Base-by-base conservation (phyloP, 2,888 invertebrate genomes). In the Rugalucina vietnamica region DNA sequence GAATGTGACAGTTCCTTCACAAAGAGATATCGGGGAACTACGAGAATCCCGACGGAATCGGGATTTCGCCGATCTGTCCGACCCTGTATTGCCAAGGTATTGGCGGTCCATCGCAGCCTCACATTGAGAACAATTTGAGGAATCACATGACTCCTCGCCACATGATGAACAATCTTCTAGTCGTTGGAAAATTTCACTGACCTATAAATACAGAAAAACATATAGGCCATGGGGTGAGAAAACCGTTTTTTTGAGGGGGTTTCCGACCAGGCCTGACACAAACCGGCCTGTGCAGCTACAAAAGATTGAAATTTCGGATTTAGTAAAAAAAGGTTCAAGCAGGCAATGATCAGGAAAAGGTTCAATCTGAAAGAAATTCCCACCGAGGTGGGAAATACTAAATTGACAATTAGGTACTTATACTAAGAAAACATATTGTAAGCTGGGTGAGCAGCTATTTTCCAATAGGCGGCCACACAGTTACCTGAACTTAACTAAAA, bases 111-210 rank as follows among this genome's bases (percentile, higher is more conserved):
- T 86, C 8, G 84, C 85, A 0, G 79, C 79, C 50, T 89, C 87
- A 21, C 87, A 89, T 4, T 84, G 81, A 5, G 87, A 84, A 78
- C 87, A 87, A 27, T 85, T 87, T 14, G 87, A 84, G 0, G 87
- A 82, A 79, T 89, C 89, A 37, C 87, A 89, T 18, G 82, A 82
- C 8, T 84, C 85, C 14, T 85, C 88, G 0, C 72, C 70, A 37
- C 85, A 85, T 5, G 82, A 84, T 12, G 81, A 82, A 14, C 76
- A 36, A 32, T 86, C 87, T 29, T 86, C 86, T 4, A 86, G 36
- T 29, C 70, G 71, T 54, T 78, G 65, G 69, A 85, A 81, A 54
- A 79, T 82, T 60, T 84, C 79, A 79, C 87, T 71, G 32, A 85
- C 82, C 86, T 87, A 71, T 43, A 83, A 37, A 27, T 21, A 12